Base-by-base conservation (phyloP, 2,113 vertebrate genomes). In the Trogon melanurus region DNA sequence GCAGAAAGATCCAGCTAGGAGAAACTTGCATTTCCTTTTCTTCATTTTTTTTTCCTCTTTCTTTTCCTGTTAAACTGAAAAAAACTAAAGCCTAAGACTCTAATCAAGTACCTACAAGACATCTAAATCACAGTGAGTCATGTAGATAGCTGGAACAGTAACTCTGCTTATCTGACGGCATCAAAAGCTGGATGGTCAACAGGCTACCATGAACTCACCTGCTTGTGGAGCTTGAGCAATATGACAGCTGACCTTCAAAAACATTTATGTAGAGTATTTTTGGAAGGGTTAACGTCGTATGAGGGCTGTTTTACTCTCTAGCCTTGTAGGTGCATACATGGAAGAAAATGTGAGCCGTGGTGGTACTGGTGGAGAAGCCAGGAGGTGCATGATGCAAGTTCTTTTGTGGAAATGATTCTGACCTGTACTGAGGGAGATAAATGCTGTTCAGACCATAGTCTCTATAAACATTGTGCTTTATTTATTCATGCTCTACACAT, bases 321-420 rank as follows among this genome's bases (percentile, higher is more conserved):
- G 27, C 16, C 36, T 50, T 47, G 18, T 58, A 53, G 36, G 3
- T 36, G 23, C 22, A 26, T 69, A 12, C 2, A 7, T 29, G 5
- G 16, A 80, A 62, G 56, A 62, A 74, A 69, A 50, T 1, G 5
- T n/a, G 47, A 75, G 15, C 18, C 26, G 41, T 36, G 30, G 26
- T 51, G 22, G 38, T 71, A 41, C 41, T 41, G 30, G 20, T 67
- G 51, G 50, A 69, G 71, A 61, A 92, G 11, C 25, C 51, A 29
- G n/a, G 56, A 90, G 10, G 15, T 65, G 3, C 0, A 0, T 0
- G 36, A 12, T 58, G n/a, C 22, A 44, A 54, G 2, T 21, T 50
- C 9, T 45, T 10, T 26, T 20, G 19, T 44, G 32, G 57, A 79
- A 71, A 23, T 0, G 1, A 16, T 50, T 50, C 47, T 91, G 74